Evolutionary conservation across 2,797 vertebrate species (phyloP).

Genomic region (Alca torda): DNA sequence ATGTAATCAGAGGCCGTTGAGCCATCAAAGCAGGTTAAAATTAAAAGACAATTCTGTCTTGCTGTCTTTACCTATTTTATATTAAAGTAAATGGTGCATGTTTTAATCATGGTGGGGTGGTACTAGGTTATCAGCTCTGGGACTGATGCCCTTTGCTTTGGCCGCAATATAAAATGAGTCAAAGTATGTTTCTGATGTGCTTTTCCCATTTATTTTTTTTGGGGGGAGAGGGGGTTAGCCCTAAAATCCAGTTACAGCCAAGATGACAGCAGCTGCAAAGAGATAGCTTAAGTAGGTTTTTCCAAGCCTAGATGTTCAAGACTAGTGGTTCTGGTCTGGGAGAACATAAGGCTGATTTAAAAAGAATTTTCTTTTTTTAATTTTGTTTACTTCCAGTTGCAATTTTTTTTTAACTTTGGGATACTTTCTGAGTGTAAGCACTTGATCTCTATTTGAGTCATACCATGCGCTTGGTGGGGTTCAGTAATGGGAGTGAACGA

Average conservation of each 20-base stretch:
- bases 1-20: not conserved
- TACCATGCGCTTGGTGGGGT: not conserved
- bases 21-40: not conserved
- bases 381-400: not conserved
- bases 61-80: not conserved
- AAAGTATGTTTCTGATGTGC: not conserved
- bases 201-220: not conserved
- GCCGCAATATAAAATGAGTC: not conserved
- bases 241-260: not conserved
- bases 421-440: not conserved
- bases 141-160: not conserved
- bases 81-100: not conserved
- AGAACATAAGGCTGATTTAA: not conserved
- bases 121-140: not conserved
- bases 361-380: not conserved
- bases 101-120: not conserved
- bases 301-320: not conserved
- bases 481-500: not conserved
- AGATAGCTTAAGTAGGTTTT: not conserved
- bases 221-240: fast-evolving
- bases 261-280: not conserved
- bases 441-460: not conserved
- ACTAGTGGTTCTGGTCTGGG: not conserved
- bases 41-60: constrained; percentile 1
- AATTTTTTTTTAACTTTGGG: not conserved